Conservation (phyloP, 37 sponge, comb jelly and placozoan genomes). For the Mnemiopsis leidyi region DNA sequence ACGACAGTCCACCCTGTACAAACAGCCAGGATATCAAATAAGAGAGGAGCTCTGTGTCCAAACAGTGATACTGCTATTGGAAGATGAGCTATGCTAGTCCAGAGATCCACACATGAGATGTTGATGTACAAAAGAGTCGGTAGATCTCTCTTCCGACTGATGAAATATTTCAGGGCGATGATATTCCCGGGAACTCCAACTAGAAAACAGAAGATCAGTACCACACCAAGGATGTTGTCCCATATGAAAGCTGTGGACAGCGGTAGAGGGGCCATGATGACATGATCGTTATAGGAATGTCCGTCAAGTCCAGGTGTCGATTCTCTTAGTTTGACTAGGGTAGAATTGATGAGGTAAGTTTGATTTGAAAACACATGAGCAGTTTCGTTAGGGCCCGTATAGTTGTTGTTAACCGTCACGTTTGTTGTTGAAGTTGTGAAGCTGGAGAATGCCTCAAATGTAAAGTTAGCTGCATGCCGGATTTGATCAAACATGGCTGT, state of each 20-base stretch:
- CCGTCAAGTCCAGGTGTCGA: too few species aligned
- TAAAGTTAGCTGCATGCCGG: too few species aligned
- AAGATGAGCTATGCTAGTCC: neutral
- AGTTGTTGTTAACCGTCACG: too few species aligned
- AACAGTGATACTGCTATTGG: neutral
- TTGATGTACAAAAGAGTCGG: neutral
- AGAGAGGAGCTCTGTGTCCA: neutral
- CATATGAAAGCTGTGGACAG: neutral
- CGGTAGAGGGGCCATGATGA: constrained; percentile 3
- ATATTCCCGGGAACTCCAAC: neutral
- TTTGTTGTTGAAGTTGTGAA: too few species aligned
- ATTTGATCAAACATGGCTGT: too few species aligned
- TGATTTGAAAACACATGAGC: neutral
- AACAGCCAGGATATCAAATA: neutral
- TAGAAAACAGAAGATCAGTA: neutral
- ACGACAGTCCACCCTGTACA: neutral
- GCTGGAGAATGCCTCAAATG: too few species aligned
- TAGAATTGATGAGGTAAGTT: neutral
- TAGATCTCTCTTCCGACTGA: neutral
- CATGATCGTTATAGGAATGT: neutral
- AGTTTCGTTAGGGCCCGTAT: neutral
- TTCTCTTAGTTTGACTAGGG: too few species aligned
- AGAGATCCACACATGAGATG: neutral
- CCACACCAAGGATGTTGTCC: neutral
- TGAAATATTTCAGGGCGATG: neutral